phyloP scores from a whole-genome alignment of 2,797 vertebrate genomes.

The Holocentrus rufus region DNA sequence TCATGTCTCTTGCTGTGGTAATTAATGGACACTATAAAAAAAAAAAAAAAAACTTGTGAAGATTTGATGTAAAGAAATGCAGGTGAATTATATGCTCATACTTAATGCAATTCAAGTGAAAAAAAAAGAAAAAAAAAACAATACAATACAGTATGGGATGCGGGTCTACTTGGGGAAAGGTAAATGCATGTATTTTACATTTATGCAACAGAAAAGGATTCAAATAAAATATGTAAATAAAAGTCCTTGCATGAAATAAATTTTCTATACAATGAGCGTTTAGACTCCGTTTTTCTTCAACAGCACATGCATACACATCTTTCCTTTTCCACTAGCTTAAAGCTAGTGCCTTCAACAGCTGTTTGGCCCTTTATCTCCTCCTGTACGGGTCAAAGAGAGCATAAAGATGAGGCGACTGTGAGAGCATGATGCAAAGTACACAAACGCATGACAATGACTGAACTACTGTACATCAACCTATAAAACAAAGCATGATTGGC shows the following conservation, averaged over 20 bases:
- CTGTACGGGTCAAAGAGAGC: slow-evolving; percentile 69
- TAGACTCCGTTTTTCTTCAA: slow-evolving; percentile 86
- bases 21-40: slow-evolving; percentile 83
- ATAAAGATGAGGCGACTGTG: slow-evolving; percentile 64
- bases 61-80: slow-evolving; percentile 84
- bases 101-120: slow-evolving; percentile 68
- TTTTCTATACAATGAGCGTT: slow-evolving; percentile 91
- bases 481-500: slow-evolving; percentile 76
- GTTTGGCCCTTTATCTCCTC: slow-evolving; percentile 67
- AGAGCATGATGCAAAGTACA: slow-evolving; percentile 74
- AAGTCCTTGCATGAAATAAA: slow-evolving; percentile 99
- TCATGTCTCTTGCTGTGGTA: slow-evolving; percentile 87
- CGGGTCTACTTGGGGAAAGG: slow-evolving; percentile 91
- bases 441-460: slow-evolving; percentile 77
- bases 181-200: slow-evolving; percentile 97
- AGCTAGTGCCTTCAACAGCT: slow-evolving; percentile 62
- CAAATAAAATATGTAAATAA: slow-evolving; percentile 85
- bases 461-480: slow-evolving; percentile 63
- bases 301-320: slow-evolving; percentile 79
- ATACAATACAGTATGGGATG: slow-evolving; percentile 72
- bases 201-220: slow-evolving; percentile 94
- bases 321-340: slow-evolving; percentile 54
- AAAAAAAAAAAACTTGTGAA: slow-evolving; percentile 77
- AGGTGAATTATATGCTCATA: slow-evolving; percentile 76
- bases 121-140: slow-evolving; percentile 49